Conservation (phyloP, 1,140 invertebrate genomes). For the Agrypnia vestita region DNA sequence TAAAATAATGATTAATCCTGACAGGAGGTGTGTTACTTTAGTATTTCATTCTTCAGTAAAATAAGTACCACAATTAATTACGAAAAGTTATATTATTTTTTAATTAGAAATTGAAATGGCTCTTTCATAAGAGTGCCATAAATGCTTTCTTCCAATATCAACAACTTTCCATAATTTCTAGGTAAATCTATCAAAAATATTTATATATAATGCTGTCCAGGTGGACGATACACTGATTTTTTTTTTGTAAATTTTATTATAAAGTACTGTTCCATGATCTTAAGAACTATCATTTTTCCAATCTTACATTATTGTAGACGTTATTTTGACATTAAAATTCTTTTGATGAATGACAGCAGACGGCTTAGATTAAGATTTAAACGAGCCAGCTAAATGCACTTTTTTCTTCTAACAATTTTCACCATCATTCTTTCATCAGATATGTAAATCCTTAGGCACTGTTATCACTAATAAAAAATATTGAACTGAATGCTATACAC, state of each 20-base stretch:
- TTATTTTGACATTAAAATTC: constrained; percentile 19
- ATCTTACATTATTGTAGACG: constrained; percentile 8
- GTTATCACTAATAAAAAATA: constrained; percentile 25
- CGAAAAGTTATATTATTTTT: constrained; percentile 8
- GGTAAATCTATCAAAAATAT: too few species aligned
- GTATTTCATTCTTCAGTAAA: not conserved
- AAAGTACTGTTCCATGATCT: not conserved
- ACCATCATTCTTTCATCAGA: not conserved
- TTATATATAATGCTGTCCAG: too few species aligned
- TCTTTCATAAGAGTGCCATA: not conserved
- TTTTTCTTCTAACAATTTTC: not conserved
- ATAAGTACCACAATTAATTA: constrained; percentile 29
- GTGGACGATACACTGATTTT: too few species aligned
- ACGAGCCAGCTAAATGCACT: not conserved
- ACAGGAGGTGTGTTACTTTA: not conserved
- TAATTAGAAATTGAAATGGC: not conserved
- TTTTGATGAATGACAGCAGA: not conserved
- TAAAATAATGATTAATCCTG: not conserved
- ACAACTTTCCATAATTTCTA: too few species aligned
- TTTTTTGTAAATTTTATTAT: not conserved
- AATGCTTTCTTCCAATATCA: not conserved
- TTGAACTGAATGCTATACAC: constrained; percentile 41
- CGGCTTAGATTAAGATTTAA: too few species aligned
- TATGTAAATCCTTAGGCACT: constrained; percentile 41
- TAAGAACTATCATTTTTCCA: constrained; percentile 23